Evolutionary conservation across 2,797 vertebrate species (phyloP).

Genomic region (Salarias fasciatus): DNA sequence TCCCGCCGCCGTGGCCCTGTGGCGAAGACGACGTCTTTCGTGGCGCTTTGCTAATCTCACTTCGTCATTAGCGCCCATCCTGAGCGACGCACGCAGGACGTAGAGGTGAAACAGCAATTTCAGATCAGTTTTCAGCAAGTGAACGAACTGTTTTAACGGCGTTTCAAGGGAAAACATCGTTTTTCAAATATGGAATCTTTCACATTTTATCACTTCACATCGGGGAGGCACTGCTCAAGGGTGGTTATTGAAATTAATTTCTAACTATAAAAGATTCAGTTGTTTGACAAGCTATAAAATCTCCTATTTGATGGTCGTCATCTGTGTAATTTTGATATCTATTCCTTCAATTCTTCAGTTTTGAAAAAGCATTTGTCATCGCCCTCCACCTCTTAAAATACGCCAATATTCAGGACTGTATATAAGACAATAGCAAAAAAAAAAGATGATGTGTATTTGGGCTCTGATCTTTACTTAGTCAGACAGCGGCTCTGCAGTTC

Average conservation of each 20-base stretch:
- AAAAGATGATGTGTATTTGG: constrained; percentile 42
- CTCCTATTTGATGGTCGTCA: no score
- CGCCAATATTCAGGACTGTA: constrained; percentile 7
- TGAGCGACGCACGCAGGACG: constrained; percentile 33
- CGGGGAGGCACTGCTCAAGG: no score
- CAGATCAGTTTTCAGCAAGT: constrained; percentile 13
- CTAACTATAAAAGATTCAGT: no score
- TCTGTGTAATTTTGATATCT: no score
- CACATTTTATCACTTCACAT: no score
- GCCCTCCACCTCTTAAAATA: constrained; percentile 21
- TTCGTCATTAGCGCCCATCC: constrained; percentile 57
- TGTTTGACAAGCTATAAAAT: no score
- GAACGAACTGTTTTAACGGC: no score
- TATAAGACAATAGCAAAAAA: constrained; percentile 40
- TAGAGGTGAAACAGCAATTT: constrained; percentile 40
- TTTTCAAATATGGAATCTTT: no score
- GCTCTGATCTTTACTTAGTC: constrained; percentile 37
- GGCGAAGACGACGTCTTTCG: constrained; percentile 53
- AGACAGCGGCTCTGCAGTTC: constrained; percentile 32
- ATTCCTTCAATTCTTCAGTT: no score
- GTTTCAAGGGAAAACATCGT: no score
- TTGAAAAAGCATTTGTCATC: no score
- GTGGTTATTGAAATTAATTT: no score
- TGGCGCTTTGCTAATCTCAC: constrained; percentile 66
- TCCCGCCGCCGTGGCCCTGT: constrained; percentile 56